Evolutionary conservation across 2,888 invertebrate species (phyloP), one percentile per base, ranked within the genome.

Genomic region (Ditula angustiorana): DNA sequence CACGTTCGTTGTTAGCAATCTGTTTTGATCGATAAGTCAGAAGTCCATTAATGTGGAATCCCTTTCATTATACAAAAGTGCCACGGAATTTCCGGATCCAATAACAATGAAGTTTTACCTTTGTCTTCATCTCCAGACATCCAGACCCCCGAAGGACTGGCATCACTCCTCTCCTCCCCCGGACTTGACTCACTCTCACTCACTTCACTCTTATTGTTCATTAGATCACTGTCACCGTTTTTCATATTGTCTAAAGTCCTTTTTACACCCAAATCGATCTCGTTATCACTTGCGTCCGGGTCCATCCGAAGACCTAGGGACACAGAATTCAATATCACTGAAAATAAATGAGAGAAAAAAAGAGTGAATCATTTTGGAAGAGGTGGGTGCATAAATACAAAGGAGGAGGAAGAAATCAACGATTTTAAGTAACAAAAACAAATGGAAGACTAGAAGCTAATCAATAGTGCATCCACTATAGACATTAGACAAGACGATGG

Each of bases 321-420:
- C 88, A 92, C 87, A 91, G 88, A 92, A 90, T 91, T 92, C 86
- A 90, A 91, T 87, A 90, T 91, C 90, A 92, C 92, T 91, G 90
- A 87, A 92, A 91, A 89, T 86, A 90, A 90, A 88, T 87, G 82
- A 88, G 72, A 83, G 71, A 87, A 82, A 84, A 83, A 74, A 76
- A 76, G 64, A 72, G 77, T 81, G 74, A 83, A 82, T 81, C 77
- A 77, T 71, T 76, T 79, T 79, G 80, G 71, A 80, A 71, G 71
- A 75, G 70, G 68, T 41, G 63, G 64, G 64, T 66, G 67, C 68
- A 69, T 68, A 71, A 71, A 72, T 56, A 72, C 46, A 60, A 73
- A 69, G 62, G 66, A 49, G 55, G n/a, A 46, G 53, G 61, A 53
- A 10, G 30, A 58, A 59, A 58, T 53, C 21, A 63, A 37, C 2